Base-by-base conservation (phyloP, 2,797 vertebrate genomes). In the Protonibea diacanthus region DNA sequence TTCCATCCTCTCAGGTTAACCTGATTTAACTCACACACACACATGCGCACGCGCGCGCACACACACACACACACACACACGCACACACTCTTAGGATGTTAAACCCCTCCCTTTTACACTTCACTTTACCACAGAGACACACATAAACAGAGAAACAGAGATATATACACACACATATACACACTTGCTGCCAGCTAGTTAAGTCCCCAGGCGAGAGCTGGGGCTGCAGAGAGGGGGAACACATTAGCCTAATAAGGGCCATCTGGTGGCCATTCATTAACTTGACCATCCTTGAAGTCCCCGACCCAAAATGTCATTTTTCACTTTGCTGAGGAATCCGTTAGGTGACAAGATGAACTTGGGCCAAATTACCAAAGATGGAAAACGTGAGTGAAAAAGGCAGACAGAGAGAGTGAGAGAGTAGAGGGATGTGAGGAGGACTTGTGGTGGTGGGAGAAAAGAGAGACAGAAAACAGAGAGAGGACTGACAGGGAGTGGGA, bases 261-360 rank as follows among this genome's bases (percentile, higher is more conserved):
- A 96, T 96, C 95, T 96, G 95, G 92, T 95, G 91, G 92, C 92
- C 93, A 95, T 96, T 95, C 95, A 96, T 95, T 95, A 95, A 93
- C 91, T 94, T 93, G 91, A 94, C 92, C 94, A 95, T 94, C 93
- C 93, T 95, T 94, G 92, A 95, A 93, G 91, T 95, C 90, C 86
- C 91, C 55, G 92, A 93, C 94, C 94, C 81, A 88, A 93, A 94
- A 92, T 93, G 95, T 94, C 93, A 95, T 95, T 94, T 93, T 94
- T 95, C 92, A 94, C 91, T 92, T 93, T 87, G 85, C 85, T 74
- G 82, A 92, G 78, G 83, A 93, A 91, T 93, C 83, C 68, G 86
- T 88, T 84, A 74, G 85, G 86, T 86, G 92, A 91, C 86, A 88
- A 85, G 82, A 90, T 81, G 81, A 91, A 91, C 91, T 93, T 83